Base-by-base conservation (phyloP, 2,888 invertebrate genomes). In the Mimumesa dahlbomi region DNA sequence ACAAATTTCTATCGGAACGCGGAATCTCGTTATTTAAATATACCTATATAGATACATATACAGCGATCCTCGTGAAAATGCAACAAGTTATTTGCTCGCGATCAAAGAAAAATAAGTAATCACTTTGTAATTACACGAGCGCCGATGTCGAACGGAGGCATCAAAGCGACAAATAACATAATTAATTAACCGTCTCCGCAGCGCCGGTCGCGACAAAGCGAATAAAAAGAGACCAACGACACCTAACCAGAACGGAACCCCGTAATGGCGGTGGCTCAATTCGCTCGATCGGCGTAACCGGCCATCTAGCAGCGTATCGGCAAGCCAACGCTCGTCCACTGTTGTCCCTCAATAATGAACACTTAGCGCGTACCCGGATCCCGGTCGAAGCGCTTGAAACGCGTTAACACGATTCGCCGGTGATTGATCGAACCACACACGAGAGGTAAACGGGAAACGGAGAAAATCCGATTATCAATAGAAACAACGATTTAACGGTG, bases 341-440 rank as follows among this genome's bases (percentile, higher is more conserved):
- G n/a, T n/a, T n/a, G 65, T 73, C 66, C 61, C 54, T 67, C 75
- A 58, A 77, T 77, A 77, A 74, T 62, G 81, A 73, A 75, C 73
- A 49, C 67, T 61, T 61, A 38, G 38, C 56, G 62, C 46, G 56
- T 52, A 63, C 31, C 50, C 67, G 58, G 72, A 77, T 75, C 73
- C 54, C 54, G 65, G 46, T 68, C 68, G 75, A 67, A 80, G 81
- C 82, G 82, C 76, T 83, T 82, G 81, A 64, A 85, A 82, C 82
- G 75, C 78, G 83, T 83, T 83, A 83, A 80, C n/a, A n/a, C 34
- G 78, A 57, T 69, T 67, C 71, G 69, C 77, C 73, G 81, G 85
- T 85, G 85, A 86, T 86, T 85, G 85, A 86, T 86, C 85, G 82
- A 9, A 9, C 29, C 7, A 9, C 29, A 29, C 6, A 29, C 9